Conservation (phyloP, 2,888 invertebrate genomes). For the Cephus runcator region DNA sequence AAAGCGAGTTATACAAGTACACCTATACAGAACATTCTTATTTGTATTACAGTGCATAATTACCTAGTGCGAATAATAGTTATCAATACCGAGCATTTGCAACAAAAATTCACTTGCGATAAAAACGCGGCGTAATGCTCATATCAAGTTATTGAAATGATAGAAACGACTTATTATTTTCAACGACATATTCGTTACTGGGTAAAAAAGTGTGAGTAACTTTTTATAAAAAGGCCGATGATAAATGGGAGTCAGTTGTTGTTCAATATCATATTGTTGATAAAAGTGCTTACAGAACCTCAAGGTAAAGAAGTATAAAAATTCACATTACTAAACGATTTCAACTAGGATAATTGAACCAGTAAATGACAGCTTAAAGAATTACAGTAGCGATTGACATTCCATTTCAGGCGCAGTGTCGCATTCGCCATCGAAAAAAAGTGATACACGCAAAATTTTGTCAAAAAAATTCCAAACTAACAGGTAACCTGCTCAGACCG, state of each 20-base stretch:
- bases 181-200: neutral
- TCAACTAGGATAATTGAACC: neutral
- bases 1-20: neutral
- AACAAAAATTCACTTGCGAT: neutral
- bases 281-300: neutral
- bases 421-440: too few species aligned
- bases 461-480: too few species aligned
- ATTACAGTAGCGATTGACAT: neutral
- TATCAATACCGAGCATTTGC: neutral
- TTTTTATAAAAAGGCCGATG: neutral
- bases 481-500: too few species aligned
- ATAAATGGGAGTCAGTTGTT: neutral
- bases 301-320: neutral
- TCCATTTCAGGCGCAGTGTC: neutral
- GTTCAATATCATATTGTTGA: neutral
- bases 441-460: too few species aligned
- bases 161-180: neutral
- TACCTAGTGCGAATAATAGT: neutral
- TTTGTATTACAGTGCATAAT: neutral
- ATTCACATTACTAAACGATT: neutral
- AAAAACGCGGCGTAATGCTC: neutral
- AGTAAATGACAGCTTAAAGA: neutral
- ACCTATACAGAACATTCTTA: neutral
- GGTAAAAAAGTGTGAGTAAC: neutral
- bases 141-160: neutral